Evolutionary conservation across 1,140 invertebrate genomes (phyloP), one percentile per base, ranked within the genome.

Genomic region (Cepaea nemoralis): DNA sequence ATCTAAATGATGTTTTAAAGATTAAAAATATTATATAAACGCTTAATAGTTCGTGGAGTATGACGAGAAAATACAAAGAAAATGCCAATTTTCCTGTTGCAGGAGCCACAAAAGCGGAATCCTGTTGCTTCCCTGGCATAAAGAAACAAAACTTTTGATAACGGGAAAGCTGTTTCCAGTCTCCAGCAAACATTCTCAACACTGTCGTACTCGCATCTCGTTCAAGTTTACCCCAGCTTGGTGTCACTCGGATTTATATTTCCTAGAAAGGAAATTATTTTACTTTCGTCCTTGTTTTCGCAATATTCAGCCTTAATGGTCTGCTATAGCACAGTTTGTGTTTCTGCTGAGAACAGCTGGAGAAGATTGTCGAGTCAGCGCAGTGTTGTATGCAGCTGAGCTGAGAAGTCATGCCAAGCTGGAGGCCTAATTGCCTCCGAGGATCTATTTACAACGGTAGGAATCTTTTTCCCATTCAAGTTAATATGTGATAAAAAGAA

Each of bases 361-460:
- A 63, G 59, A 19, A 63, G n/a, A 27, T 63, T 31, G 59, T 19
- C 1, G 59, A 63, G 27, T 63, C 59, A 63, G 59, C n/a, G 27
- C 59, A 16, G 19, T 63, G 27, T 39, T 45, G 39, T 45, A 0
- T 70, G 40, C 74, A 40, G 39, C 63, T 37, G 39, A 40, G 39
- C 63, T 37, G 39, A 50, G 22, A 55, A 73, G 6, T 27, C 74
- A 80, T 80, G 82, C 81, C 82, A 45, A 77, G 73, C 63, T 82
- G 81, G 78, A 78, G 83, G 35, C 79, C 81, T 19, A 81, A 82
- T 35, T 82, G 83, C 59, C 75, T 84, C 8, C 67, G 74, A 24
- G 81, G 83, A 22, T 81, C 83, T 37, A 81, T 76, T 40, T 71
- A 82, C 40, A 77, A 78, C 22, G 75, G 50, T 76, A 77, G 48